These are phyloP conservation scores for Lutjanus campechanus DNA, from an alignment of 2,797 vertebrate species.

Conservation along the genomic window DNA sequence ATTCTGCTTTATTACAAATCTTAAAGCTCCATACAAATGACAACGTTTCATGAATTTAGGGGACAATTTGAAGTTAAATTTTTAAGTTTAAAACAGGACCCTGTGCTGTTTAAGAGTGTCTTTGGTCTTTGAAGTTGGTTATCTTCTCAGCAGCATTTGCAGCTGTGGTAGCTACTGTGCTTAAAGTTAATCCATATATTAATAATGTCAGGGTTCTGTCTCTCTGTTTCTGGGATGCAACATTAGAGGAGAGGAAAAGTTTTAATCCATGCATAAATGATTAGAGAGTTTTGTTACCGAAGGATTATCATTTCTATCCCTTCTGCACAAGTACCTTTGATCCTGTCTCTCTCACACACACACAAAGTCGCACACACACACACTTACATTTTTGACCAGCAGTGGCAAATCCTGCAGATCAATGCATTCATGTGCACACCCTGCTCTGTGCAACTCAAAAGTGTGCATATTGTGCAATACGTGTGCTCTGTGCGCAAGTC, in stretches of 20 bases:
- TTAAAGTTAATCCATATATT: constrained; percentile 77
- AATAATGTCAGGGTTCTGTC: constrained; percentile 67
- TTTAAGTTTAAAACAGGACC: constrained; percentile 45
- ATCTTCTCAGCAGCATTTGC: constrained; percentile 61
- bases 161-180: constrained; percentile 52
- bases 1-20: constrained; percentile 35
- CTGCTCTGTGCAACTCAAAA: constrained; percentile 4
- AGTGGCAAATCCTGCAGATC: constrained; percentile 25
- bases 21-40: constrained; percentile 24
- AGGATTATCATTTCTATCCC: constrained; percentile 63
- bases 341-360: constrained; percentile 19
- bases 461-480: background rate
- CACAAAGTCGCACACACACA: constrained; percentile 1
- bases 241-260: constrained; percentile 56
- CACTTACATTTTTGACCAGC: constrained; percentile 30
- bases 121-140: constrained; percentile 68
- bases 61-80: constrained; percentile 28
- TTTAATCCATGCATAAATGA: constrained; percentile 72
- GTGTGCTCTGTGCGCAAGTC: background rate
- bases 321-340: constrained; percentile 63
- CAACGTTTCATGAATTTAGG: constrained; percentile 18
- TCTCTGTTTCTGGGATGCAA: constrained; percentile 46
- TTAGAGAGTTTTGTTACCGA: constrained; percentile 65
- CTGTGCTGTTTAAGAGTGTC: constrained; percentile 42
- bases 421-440: constrained; percentile 3